Base-by-base conservation (phyloP, 1,140 invertebrate genomes). In the Rhynchophorus ferrugineus region DNA sequence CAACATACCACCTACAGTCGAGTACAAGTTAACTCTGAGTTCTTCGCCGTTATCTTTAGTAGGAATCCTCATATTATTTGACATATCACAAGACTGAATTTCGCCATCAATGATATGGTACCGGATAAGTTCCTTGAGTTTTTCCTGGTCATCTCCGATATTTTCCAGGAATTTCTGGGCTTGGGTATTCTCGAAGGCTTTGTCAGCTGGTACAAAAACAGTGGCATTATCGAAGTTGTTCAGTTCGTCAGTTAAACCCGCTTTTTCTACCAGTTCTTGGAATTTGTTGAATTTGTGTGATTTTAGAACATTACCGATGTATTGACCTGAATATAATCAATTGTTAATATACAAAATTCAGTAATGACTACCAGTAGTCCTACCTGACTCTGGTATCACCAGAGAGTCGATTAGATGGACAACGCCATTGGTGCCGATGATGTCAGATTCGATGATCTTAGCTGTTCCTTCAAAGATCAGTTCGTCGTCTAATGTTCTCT, bases 391-490 rank as follows among this genome's bases (percentile, higher is more conserved):
- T 0, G 81, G 84, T 48, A 80, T 78, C 38, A 86, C 67, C 13
- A 85, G 67, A 7, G 73, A 73, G 58, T 84, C 81, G 21, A 86
- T 78, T 0, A 85, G 68, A 62, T 86, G 83, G 3, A 86, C 71
- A 1, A 85, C 77, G 16, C 84, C 84, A 64, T 86, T 85, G 2
- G 75, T 79, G 5, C 79, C 82, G 62, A 76, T 69, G n/a, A 75
- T 69, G 50, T 76, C 74, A 1, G 64, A 57, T 21, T 75, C 67
- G 5, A 69, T 50, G 21, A 76, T 67, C 58, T 71, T 71, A 2
- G 73, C 71, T 46, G 67, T 65, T 16, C 64, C 67, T 47, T 76
- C 74, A 17, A 76, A 68, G n/a, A 66, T 62, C 9, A 76, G 61
- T 19, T 66, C 70, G 34, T 75, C 69, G 17, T 75, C 70, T 20